Evolutionary conservation across 2,113 vertebrate species (phyloP).

Genomic region (Ranitomeya imitator): DNA sequence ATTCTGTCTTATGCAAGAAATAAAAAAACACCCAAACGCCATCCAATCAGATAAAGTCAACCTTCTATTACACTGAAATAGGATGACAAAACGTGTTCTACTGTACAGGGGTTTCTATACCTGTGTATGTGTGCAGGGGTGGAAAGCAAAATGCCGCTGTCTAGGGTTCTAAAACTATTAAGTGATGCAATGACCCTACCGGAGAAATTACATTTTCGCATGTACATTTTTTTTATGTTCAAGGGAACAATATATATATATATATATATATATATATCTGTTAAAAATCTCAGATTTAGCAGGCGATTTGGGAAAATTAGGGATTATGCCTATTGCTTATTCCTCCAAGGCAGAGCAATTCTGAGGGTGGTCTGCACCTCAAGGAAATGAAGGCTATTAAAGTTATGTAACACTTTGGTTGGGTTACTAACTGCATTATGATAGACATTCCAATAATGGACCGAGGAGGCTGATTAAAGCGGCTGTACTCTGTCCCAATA

Average conservation of each 20-base stretch:
- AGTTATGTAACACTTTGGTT: too few species aligned
- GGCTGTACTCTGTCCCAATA: too few species aligned
- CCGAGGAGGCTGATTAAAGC: too few species aligned
- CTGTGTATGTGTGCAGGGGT: neutral
- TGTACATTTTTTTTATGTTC: neutral
- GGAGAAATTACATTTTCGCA: slow-evolving; percentile 12
- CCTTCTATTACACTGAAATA: slow-evolving; percentile 11
- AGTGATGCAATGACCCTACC: neutral
- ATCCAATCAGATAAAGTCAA: slow-evolving; percentile 20
- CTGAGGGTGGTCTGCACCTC: too few species aligned
- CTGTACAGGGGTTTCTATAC: neutral
- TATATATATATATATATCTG: too few species aligned
- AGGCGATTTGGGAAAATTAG: too few species aligned
- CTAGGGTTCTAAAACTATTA: neutral
- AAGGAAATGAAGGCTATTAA: too few species aligned
- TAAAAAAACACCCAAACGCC: neutral
- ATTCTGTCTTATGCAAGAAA: slow-evolving; percentile 22
- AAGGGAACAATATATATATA: slow-evolving; percentile 5
- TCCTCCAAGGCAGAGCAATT: too few species aligned
- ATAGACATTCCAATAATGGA: too few species aligned
- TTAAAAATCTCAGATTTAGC: too few species aligned
- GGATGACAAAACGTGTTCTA: neutral
- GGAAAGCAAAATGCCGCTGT: neutral
- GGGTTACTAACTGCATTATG: too few species aligned
- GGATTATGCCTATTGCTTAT: too few species aligned